Evolutionary conservation across 2,113 vertebrate species (phyloP), one percentile per base, ranked within the genome.

Genomic region (Rhodinocichla rosea): DNA sequence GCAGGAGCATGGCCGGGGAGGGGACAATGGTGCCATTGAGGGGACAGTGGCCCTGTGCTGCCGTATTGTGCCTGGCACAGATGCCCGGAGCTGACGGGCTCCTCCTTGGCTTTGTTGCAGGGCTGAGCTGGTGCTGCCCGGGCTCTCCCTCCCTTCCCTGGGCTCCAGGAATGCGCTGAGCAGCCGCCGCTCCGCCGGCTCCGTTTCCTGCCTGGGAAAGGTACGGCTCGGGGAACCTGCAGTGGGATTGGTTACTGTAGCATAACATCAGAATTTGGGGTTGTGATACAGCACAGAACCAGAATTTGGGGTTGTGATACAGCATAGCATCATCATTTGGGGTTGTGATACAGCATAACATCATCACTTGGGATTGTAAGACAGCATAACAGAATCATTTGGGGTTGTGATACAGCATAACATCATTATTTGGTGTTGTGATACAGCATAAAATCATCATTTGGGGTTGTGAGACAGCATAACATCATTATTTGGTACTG

Each of bases 11-110:
- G 1, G 15, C 87, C 27, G 7, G 1, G 4, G 47, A 2, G 56
- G 62, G 77, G 70, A 97, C 96, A 97, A 97, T 94, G 92, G 7
- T 2, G 12, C 79, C 94, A 95, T 97, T 97, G 95, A 95, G 55
- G 1, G 37, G 73, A 9, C 3, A 11, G 73, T 90, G 92, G 17
- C 67, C 39, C 17, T 13, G 87, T 7, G 82, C 82, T 80, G 94
- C 95, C 64, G 7, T 50, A 93, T 95, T 95, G 96, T 96, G 96
- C 96, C 94, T 97, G 96, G 96, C 92, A 75, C 93, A 89, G 96
- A 94, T 92, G 84, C 93, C 73, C 89, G 60, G 92, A 12, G 30
- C 65, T 95, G 76, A 96, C 57, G 6, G 6, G 39, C 93, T 68
- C 52, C 77, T 94, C 94, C 94, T 76, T 89, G 92, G 5, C 75